Percentiles rank a stretch among this genome's conserved stretches.
phyloP scores from a whole-genome alignment of 1,140 invertebrate species.

The Drosophila pachea region DNA sequence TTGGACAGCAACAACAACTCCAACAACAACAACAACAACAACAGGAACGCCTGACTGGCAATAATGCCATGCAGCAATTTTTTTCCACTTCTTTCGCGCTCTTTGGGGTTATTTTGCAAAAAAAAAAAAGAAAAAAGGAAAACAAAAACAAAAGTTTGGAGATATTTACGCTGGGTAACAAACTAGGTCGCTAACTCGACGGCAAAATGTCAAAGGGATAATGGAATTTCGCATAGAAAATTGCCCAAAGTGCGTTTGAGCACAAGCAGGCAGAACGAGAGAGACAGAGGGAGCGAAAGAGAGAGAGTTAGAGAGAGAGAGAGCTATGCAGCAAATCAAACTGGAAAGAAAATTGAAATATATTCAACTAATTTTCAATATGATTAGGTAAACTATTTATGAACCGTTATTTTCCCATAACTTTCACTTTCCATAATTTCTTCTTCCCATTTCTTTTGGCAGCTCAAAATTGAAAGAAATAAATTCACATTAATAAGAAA shows the following conservation, averaged over 20 bases:
- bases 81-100: constrained; percentile 22
- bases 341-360: too few relatives aligned
- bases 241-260: constrained; percentile 32
- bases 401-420: too few relatives aligned
- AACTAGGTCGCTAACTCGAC: constrained; percentile 65
- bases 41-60: constrained; percentile 37
- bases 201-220: constrained; percentile 69
- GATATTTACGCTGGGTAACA: constrained; percentile 48
- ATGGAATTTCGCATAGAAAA: constrained; percentile 57
- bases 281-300: neutral
- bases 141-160: constrained; percentile 39
- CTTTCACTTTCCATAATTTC: too few relatives aligned
- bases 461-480: too few relatives aligned
- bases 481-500: too few relatives aligned
- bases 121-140: constrained; percentile 4
- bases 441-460: too few relatives aligned
- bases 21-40: constrained; percentile 30
- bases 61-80: constrained; percentile 66
- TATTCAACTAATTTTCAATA: too few relatives aligned
- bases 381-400: too few relatives aligned
- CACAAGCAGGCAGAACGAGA: neutral
- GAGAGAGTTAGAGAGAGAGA: neutral
- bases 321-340: neutral
- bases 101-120: constrained; percentile 17
- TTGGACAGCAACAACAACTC: constrained; percentile 41